These are phyloP conservation scores for Sebastes steindachneri DNA, from an alignment of 2,797 vertebrate genomes.

Conservation along the genomic window DNA sequence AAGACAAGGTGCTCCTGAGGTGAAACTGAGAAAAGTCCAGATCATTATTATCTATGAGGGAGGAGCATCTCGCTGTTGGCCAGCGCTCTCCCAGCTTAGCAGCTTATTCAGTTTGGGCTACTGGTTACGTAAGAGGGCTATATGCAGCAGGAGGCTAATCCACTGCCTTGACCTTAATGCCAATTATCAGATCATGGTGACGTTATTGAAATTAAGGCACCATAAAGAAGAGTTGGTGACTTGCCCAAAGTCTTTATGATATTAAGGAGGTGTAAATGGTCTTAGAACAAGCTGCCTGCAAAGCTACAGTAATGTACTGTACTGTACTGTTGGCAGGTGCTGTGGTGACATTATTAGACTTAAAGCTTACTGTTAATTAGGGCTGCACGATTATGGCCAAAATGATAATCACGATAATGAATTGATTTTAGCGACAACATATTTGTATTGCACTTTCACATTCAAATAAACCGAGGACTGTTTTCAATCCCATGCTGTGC, in stretches of 20 bases:
- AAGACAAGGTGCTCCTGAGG: not conserved
- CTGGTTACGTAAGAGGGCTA: slow-evolving; percentile 78
- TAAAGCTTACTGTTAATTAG: too few species aligned
- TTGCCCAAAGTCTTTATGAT: not conserved
- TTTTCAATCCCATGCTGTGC: too few species aligned
- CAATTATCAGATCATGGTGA: slow-evolving; percentile 82
- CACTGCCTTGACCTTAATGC: slow-evolving; percentile 78
- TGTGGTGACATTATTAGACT: too few species aligned
- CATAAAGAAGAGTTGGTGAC: slow-evolving; percentile 33
- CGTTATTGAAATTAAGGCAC: slow-evolving; percentile 65
- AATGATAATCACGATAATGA: too few species aligned
- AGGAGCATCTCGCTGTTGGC: slow-evolving; percentile 27
- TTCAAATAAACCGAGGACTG: too few species aligned
- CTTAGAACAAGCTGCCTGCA: not conserved
- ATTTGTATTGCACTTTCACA: too few species aligned
- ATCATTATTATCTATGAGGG: slow-evolving; percentile 28
- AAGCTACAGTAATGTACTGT: not conserved
- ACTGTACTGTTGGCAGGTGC: too few species aligned
- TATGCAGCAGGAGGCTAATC: slow-evolving; percentile 81
- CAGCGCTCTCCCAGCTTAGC: slow-evolving; percentile 70
- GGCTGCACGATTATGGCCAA: too few species aligned
- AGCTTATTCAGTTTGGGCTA: slow-evolving; percentile 73
- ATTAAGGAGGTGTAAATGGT: not conserved
- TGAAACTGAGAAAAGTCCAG: not conserved
- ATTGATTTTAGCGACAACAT: too few species aligned